phyloP scores from a whole-genome alignment of 2,888 invertebrate species.

The Noctuana brunneofusca region DNA sequence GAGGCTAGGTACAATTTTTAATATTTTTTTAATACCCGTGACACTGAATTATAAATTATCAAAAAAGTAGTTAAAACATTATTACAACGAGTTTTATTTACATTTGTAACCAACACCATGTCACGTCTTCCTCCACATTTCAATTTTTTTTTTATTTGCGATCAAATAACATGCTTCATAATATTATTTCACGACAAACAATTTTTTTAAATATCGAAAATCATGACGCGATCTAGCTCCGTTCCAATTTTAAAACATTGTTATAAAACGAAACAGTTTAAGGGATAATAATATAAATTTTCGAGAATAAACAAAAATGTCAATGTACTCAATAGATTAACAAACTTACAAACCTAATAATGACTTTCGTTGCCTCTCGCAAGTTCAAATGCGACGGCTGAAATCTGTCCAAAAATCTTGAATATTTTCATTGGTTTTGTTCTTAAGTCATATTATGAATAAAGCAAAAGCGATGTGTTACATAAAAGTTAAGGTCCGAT shows the following conservation, averaged over 20 bases:
- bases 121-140: too few relatives aligned
- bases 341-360: constrained; percentile 11
- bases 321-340: constrained; percentile 5
- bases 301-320: constrained; percentile 1
- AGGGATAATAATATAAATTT: too few relatives aligned
- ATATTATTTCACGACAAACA: too few relatives aligned
- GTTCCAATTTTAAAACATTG: constrained; percentile 7
- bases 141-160: too few relatives aligned
- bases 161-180: too few relatives aligned
- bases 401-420: neutral
- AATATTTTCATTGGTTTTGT: constrained; percentile 11
- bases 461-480: constrained; percentile 5
- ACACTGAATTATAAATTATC: too few relatives aligned
- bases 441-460: neutral
- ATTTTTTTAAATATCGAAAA: constrained; percentile 4
- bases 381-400: constrained; percentile 2
- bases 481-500: neutral
- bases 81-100: neutral
- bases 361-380: neutral
- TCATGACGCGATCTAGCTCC: constrained; percentile 20
- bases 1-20: neutral
- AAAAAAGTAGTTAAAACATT: too few relatives aligned
- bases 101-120: neutral
- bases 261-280: too few relatives aligned
- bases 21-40: neutral